Percentiles rank a stretch among this genome's conserved stretches.
These are phyloP conservation scores for Neosalanx taihuensis DNA, from an alignment of 2,797 vertebrate genomes.

Conservation along the genomic window DNA sequence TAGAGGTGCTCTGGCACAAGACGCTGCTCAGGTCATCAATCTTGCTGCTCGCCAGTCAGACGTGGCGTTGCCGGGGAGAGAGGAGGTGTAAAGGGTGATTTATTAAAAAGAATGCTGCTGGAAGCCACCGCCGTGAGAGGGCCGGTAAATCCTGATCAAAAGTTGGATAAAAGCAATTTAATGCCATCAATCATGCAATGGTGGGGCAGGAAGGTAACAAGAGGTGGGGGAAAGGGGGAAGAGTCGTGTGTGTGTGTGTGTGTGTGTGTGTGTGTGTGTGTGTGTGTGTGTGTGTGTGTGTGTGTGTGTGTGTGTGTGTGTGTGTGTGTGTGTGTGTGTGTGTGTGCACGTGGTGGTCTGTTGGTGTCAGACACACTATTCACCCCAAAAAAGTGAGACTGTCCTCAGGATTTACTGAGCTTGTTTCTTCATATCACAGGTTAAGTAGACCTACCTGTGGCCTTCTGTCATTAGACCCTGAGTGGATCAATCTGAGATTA, in stretches of 20 bases:
- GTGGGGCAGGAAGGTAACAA: conserved; percentile 23
- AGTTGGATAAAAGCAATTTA: conserved; percentile 81
- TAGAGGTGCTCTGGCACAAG: conserved; percentile 34
- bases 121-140: conserved; percentile 66
- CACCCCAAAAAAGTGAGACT: too few species aligned
- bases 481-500: too few species aligned
- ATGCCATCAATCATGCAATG: conserved; percentile 78
- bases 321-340: not conserved
- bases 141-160: conserved; percentile 81
- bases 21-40: conserved; percentile 9
- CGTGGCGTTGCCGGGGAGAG: conserved; percentile 4
- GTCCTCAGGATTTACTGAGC: too few species aligned
- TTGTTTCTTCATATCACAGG: too few species aligned
- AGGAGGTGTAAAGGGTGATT: conserved; percentile 68
- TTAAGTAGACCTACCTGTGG: too few species aligned
- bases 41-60: conserved; percentile 7
- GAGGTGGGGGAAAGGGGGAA: not conserved
- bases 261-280: too few species aligned
- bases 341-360: too few species aligned
- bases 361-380: too few species aligned
- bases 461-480: too few species aligned
- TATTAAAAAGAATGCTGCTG: conserved; percentile 71
- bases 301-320: not conserved
- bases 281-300: not conserved
- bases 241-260: not conserved